Conservation (phyloP, 2,797 vertebrate species). For the Aphelocoma californica region DNA sequence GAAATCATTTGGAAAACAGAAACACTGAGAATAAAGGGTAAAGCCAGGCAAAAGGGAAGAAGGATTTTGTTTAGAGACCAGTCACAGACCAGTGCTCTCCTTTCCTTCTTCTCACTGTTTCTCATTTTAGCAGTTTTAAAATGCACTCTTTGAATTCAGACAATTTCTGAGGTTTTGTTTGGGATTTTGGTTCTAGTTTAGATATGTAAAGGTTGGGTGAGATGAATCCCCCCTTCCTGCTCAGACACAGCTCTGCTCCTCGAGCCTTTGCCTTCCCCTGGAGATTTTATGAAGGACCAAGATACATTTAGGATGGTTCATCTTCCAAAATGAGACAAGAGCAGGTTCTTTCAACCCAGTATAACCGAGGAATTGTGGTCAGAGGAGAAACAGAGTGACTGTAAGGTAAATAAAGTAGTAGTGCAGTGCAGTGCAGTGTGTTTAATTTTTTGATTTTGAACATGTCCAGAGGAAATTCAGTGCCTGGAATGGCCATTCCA, state of each 20-base stretch:
- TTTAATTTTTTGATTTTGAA: background rate
- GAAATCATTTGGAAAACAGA: background rate
- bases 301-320: background rate
- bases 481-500: background rate
- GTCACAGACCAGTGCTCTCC: background rate
- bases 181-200: background rate
- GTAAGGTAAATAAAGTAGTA: accelerated
- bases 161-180: background rate
- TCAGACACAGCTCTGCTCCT: background rate
- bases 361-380: background rate
- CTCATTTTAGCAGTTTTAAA: background rate
- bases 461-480: background rate
- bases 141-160: background rate
- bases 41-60: background rate
- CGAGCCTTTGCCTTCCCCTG: background rate
- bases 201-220: background rate
- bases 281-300: background rate
- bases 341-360: background rate
- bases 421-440: too few species aligned
- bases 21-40: background rate
- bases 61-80: background rate
- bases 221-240: background rate
- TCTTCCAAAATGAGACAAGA: background rate
- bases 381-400: background rate
- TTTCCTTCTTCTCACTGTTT: background rate